phyloP scores from a whole-genome alignment of 2,113 vertebrate genomes.

The Gila orcuttii region DNA sequence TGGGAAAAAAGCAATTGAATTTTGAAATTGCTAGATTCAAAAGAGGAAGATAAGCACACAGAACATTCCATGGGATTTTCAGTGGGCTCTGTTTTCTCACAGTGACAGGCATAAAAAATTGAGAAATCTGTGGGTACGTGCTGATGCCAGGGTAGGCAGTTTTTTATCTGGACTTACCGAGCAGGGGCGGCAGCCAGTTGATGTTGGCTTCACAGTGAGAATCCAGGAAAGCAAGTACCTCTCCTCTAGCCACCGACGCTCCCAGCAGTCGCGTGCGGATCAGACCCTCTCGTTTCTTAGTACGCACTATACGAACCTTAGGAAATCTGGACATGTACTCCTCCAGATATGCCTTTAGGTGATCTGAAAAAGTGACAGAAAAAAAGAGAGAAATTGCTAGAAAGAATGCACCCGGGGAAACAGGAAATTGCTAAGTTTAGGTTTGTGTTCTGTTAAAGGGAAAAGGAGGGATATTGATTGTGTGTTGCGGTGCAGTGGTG shows the following conservation, averaged over 20 bases:
- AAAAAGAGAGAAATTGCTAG: conserved; percentile 19
- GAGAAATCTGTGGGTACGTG: neutral
- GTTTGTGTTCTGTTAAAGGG: conserved; percentile 13
- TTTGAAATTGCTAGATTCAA: conserved; percentile 54
- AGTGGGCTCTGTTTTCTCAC: conserved; percentile 24
- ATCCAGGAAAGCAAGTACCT: conserved; percentile 88
- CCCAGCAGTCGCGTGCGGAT: conserved; percentile 87
- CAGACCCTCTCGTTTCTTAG: conserved; percentile 87
- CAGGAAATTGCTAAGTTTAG: conserved; percentile 3
- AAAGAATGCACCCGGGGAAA: neutral
- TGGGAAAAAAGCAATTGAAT: conserved; percentile 51
- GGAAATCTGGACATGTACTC: conserved; percentile 86
- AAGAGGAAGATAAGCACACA: conserved; percentile 46
- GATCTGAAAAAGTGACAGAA: conserved; percentile 74
- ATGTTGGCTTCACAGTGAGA: conserved; percentile 93
- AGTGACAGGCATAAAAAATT: conserved; percentile 20
- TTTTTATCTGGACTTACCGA: conserved; percentile 77
- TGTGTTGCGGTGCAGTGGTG: conserved; percentile 43
- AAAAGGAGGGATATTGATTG: conserved; percentile 19
- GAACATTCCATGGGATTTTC: conserved; percentile 31
- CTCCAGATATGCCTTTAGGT: conserved; percentile 84
- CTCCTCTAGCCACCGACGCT: conserved; percentile 84
- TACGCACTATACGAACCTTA: conserved; percentile 87
- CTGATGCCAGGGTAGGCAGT: conserved; percentile 1
- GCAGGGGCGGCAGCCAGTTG: conserved; percentile 89